Evolutionary conservation across 1,140 invertebrate genomes (phyloP).

Genomic region (Conus ventricosus): DNA sequence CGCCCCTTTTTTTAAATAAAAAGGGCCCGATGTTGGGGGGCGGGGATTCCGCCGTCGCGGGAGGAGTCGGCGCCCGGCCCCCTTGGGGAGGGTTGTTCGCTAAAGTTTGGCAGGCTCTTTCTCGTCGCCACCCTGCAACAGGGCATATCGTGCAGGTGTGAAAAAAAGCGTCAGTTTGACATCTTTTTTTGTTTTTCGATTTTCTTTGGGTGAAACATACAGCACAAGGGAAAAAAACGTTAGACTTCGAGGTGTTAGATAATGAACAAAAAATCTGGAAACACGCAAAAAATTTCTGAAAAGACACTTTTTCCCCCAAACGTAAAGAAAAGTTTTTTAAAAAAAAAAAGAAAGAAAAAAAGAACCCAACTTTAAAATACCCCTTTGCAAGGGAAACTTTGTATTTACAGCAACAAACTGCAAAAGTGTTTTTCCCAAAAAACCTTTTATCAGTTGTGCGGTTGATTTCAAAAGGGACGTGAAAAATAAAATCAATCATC

Average conservation of each 20-base stretch:
- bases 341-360: no score
- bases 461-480: background rate
- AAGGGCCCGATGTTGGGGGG: conserved; percentile 27
- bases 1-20: no score
- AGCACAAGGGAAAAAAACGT: background rate
- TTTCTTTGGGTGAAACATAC: background rate
- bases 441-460: background rate
- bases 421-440: background rate
- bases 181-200: no score
- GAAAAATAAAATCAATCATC: background rate
- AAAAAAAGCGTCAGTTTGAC: no score
- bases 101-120: conserved; percentile 48
- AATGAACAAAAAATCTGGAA: no score
- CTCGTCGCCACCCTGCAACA: conserved; percentile 41
- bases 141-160: no score
- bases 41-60: background rate
- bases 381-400: no score
- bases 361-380: no score
- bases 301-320: no score
- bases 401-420: background rate
- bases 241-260: no score
- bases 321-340: no score
- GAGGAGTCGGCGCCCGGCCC: background rate
- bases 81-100: conserved; percentile 12
- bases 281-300: no score